Evolutionary conservation across 1,140 invertebrate genomes (phyloP).

Genomic region (Drosophila yakuba): DNA sequence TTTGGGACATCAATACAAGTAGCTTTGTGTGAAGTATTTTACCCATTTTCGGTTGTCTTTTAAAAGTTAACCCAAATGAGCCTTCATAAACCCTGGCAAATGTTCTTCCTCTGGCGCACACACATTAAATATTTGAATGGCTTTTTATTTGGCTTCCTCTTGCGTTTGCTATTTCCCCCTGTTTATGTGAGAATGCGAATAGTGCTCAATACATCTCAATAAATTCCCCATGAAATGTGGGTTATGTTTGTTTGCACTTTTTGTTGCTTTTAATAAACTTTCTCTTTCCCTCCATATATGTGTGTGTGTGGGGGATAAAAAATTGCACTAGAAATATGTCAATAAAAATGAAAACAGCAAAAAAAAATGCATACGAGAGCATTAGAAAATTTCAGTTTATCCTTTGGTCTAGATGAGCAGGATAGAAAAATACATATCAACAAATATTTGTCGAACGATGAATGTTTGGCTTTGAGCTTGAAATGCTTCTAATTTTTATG

Average conservation of each 20-base stretch:
- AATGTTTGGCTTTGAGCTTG: conserved; percentile 32
- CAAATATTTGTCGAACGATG: conserved; percentile 5
- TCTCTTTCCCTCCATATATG: conserved; percentile 8
- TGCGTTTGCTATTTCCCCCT: conserved; percentile 29
- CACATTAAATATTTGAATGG: conserved; percentile 36
- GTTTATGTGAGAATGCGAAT: conserved; percentile 12
- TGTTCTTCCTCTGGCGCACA: conserved; percentile 2
- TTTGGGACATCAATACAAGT: neutral
- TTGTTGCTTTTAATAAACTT: conserved; percentile 50
- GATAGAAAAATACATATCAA: conserved; percentile 11
- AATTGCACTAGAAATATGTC: conserved; percentile 42
- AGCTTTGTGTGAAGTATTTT: neutral
- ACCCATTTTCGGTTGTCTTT: neutral
- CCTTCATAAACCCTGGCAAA: conserved; percentile 12
- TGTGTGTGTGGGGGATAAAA: conserved; percentile 17
- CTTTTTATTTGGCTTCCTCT: conserved; percentile 31
- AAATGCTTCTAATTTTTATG: conserved; percentile 51
- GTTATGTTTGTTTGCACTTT: conserved; percentile 34
- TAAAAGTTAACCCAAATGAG: conserved; percentile 31
- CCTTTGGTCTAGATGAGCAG: conserved; percentile 8
- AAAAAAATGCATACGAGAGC: conserved; percentile 21
- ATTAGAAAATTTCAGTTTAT: conserved; percentile 63
- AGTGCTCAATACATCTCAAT: conserved; percentile 46
- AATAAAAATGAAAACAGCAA: conserved; percentile 31
- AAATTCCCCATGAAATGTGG: conserved; percentile 48